Conservation (phyloP, 1,140 invertebrate genomes). For the Prorops nasuta region DNA sequence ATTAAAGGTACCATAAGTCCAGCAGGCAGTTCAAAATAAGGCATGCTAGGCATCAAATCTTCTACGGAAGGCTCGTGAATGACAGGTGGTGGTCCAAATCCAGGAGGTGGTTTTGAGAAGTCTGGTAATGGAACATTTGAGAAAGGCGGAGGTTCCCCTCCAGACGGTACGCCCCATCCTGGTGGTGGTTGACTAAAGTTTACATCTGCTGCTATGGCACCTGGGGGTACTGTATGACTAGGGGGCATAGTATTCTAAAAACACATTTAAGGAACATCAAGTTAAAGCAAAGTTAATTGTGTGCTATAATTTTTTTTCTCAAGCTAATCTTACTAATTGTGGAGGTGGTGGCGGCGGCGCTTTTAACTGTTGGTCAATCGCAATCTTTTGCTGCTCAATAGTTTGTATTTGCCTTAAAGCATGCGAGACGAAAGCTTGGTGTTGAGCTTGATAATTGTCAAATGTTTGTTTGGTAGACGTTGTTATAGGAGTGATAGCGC, state of each 20-base stretch:
- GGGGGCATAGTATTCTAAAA: conserved; percentile 28
- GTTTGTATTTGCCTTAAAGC: conserved; percentile 84
- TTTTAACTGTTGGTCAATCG: conserved; percentile 67
- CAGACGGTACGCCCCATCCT: conserved; percentile 46
- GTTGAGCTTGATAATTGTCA: conserved; percentile 85
- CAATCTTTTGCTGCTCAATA: conserved; percentile 76
- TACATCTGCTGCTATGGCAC: conserved; percentile 38
- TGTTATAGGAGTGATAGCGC: conserved; percentile 73
- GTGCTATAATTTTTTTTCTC: not conserved
- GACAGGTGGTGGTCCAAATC: conserved; percentile 64
- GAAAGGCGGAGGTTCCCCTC: conserved; percentile 43
- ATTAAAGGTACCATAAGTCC: conserved; percentile 93
- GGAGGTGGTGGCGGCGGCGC: conserved; percentile 40
- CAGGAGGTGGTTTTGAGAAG: conserved; percentile 81
- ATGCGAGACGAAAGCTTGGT: conserved; percentile 92
- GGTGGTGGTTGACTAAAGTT: conserved; percentile 63
- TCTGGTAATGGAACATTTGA: conserved; percentile 67
- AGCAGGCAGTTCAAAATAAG: conserved; percentile 95
- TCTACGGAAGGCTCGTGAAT: conserved; percentile 59
- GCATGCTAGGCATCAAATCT: conserved; percentile 83
- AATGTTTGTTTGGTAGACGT: conserved; percentile 75
- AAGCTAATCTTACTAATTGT: conserved; percentile 19
- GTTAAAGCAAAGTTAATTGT: not conserved
- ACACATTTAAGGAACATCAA: no score
- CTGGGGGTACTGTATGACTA: conserved; percentile 27